Percentiles rank a stretch among this genome's conserved stretches.
These are phyloP conservation scores for Timandra comae DNA, from an alignment of 2,888 invertebrate genomes.

Conservation along the genomic window DNA sequence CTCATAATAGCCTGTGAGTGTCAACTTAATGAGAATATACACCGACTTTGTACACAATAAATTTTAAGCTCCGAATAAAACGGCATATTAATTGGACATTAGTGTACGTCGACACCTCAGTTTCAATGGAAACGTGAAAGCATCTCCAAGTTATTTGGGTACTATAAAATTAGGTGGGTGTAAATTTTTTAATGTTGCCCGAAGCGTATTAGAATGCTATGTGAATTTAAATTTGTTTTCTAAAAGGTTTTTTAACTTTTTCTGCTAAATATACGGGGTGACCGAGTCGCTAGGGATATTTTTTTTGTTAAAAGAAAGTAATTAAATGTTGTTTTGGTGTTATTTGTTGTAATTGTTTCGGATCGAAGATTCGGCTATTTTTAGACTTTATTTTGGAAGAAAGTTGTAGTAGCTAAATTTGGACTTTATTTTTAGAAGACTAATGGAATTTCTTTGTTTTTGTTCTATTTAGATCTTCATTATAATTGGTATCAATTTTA, in stretches of 20 bases:
- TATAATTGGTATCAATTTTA: too few species aligned
- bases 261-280: conserved; percentile 11
- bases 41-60: conserved; percentile 58
- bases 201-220: conserved; percentile 36
- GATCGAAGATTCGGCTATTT: conserved; percentile 9
- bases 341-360: conserved; percentile 12
- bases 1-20: conserved; percentile 65
- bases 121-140: conserved; percentile 40
- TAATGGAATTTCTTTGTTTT: too few species aligned
- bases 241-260: conserved; percentile 31
- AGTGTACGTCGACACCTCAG: conserved; percentile 58
- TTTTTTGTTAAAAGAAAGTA: conserved; percentile 5
- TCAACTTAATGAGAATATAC: conserved; percentile 74
- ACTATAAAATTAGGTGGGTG: conserved; percentile 52
- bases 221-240: conserved; percentile 42
- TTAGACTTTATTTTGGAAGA: not conserved
- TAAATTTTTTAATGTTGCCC: conserved; percentile 41
- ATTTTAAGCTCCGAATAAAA: conserved; percentile 61
- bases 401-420: not conserved
- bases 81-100: conserved; percentile 74
- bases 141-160: conserved; percentile 36
- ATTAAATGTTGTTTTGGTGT: conserved; percentile 15
- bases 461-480: too few species aligned
- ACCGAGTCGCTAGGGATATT: conserved; percentile 13
- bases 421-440: not conserved